Evolutionary conservation across 2,797 vertebrate species (phyloP).

Genomic region (Chelon labrosus): DNA sequence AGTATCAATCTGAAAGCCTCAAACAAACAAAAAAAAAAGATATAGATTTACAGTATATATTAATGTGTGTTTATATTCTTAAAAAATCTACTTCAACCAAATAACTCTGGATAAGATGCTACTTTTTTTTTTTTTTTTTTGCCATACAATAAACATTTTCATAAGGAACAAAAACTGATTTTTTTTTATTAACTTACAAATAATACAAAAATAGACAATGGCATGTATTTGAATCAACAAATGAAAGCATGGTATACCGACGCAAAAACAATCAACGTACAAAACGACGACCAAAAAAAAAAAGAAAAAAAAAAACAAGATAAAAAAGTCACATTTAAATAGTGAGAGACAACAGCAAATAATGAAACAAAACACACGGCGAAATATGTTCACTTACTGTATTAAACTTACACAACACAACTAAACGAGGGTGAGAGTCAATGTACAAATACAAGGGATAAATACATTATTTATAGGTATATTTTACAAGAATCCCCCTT

Average conservation of each 20-base stretch:
- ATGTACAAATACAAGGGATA: constrained; percentile 98
- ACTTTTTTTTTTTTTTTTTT: constrained; percentile 89
- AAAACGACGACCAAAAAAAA: constrained; percentile 51
- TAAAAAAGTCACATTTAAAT: constrained; percentile 92
- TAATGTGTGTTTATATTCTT: constrained; percentile 89
- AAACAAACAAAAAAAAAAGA: constrained; percentile 88
- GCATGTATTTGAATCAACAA: constrained; percentile 90
- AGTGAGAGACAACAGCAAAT: constrained; percentile 90
- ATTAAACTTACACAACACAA: constrained; percentile 96
- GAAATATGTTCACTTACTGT: constrained; percentile 90
- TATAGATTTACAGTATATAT: constrained; percentile 97
- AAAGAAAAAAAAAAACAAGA: constrained; percentile 82
- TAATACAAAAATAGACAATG: constrained; percentile 99
- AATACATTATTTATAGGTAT: constrained; percentile 99
- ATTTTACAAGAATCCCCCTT: constrained; percentile 93
- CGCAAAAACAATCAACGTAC: constrained; percentile 79
- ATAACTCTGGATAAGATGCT: constrained; percentile 97
- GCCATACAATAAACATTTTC: constrained; percentile 93
- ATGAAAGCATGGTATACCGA: constrained; percentile 91
- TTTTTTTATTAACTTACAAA: constrained; percentile 94
- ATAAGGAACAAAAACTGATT: constrained; percentile 67
- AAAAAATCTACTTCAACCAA: constrained; percentile 96
- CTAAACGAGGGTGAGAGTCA: constrained; percentile 88
- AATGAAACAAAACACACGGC: constrained; percentile 90
- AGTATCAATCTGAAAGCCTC: constrained; percentile 93